Base-by-base conservation (phyloP, 1,140 invertebrate genomes). In the Apis florea region DNA sequence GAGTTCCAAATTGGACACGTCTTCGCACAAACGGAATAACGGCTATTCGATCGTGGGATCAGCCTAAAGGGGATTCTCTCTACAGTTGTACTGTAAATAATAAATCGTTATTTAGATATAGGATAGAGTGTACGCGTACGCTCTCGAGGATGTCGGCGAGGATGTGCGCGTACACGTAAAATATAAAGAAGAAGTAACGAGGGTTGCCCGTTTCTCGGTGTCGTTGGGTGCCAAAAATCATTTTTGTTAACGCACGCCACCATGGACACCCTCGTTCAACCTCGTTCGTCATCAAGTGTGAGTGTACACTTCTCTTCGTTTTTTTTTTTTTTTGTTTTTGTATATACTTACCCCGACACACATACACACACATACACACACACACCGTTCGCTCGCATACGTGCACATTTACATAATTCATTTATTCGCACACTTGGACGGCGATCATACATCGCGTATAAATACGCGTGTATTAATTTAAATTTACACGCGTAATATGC, bases 21-120 rank as follows among this genome's bases (percentile, higher is more conserved):
- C 79, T 66, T 84, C 79, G 83, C 79, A 76, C 72, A 58, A 76
- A 64, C 51, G 21, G 24, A 83, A 40, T 54, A 68, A 71, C 74
- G 53, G 56, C 61, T 47, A 71, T 61, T 67, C 75, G 68, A 59
- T 49, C 26, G 21, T 63, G 59, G 53, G 75, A 72, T 70, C 53
- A n/a, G 58, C 74, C 58, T 63, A 63, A 51, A 64, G 56, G 19
- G 17, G 74, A 76, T 49, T 40, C 54, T 54, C 53, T 19, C 49
- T 67, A n/a, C 67, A 66, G 1, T 31, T 49, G n/a, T 79, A 78
- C 21, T 86, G 81, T 86, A 86, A 77, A 87, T 87, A 86, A 69
- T 54, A 54, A 71, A 59, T 40, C 71, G 64, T 81, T n/a, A n/a
- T n/a, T n/a, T 49, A 82, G 15, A 11, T 49, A 6, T 51, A 26